A percentile compares a stretch with the other conserved stretches of the same genome.
These are phyloP conservation scores for Dromiciops gliroides DNA, from an alignment of 2,113 vertebrate genomes.

Conservation along the genomic window DNA sequence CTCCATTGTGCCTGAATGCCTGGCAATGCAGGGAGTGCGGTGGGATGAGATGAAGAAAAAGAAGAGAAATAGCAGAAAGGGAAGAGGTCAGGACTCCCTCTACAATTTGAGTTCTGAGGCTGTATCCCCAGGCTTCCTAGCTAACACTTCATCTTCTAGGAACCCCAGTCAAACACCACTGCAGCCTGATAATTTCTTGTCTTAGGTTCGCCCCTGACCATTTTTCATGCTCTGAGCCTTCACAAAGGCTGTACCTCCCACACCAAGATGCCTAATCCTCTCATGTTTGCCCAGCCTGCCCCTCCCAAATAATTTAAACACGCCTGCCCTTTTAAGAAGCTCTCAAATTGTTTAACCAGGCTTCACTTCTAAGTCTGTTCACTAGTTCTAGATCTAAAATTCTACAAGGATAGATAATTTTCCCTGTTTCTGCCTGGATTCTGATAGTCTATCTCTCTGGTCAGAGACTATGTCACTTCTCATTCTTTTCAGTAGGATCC, in stretches of 20 bases:
- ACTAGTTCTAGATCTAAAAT: neutral
- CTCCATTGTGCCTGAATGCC: slow-evolving; percentile 79
- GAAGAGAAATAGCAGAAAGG: neutral
- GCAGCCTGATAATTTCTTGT: neutral
- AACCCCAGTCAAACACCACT: neutral
- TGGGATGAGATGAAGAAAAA: neutral
- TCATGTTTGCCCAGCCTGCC: neutral
- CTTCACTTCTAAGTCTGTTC: neutral
- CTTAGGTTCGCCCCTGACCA: neutral
- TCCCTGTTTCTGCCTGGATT: neutral
- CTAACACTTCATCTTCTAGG: neutral
- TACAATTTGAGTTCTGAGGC: neutral
- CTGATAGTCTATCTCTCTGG: neutral
- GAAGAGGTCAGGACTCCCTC: neutral
- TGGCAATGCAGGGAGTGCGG: neutral
- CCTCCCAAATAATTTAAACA: neutral
- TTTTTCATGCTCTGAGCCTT: neutral
- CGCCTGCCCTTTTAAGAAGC: neutral
- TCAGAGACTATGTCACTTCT: neutral
- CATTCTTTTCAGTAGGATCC: neutral
- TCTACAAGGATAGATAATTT: neutral
- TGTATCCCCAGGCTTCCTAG: neutral
- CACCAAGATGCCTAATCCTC: neutral
- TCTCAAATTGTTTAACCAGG: neutral
- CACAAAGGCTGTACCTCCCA: neutral